phyloP scores from a whole-genome alignment of 2,113 vertebrate species.

The Prietella phreatophila region DNA sequence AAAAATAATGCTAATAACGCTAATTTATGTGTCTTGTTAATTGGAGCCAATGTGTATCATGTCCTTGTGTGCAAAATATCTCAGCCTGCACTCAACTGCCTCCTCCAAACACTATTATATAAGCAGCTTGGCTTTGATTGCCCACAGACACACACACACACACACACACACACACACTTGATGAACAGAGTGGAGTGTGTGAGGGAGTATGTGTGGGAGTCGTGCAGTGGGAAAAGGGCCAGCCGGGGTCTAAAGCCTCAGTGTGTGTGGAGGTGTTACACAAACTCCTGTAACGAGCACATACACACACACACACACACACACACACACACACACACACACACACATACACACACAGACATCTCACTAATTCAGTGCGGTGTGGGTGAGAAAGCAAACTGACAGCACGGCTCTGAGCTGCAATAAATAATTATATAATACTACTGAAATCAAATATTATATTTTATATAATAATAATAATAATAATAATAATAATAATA shows the following conservation, averaged over 20 bases:
- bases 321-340: slow-evolving; percentile 38
- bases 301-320: slow-evolving; percentile 32
- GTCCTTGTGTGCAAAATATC: slow-evolving; percentile 36
- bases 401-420: background rate
- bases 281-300: slow-evolving; percentile 47
- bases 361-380: slow-evolving; percentile 37
- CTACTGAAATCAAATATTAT: background rate
- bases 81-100: slow-evolving; percentile 45
- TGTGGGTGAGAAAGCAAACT: slow-evolving; percentile 41
- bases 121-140: slow-evolving; percentile 50
- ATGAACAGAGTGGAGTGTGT: slow-evolving; percentile 39
- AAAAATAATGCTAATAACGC: background rate
- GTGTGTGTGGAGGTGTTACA: slow-evolving; percentile 50
- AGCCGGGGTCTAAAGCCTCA: slow-evolving; percentile 49
- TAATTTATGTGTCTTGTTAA: slow-evolving; percentile 12
- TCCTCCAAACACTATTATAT: slow-evolving; percentile 57
- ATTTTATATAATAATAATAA: background rate
- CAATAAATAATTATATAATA: background rate
- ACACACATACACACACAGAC: slow-evolving; percentile 36
- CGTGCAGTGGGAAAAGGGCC: slow-evolving; percentile 50
- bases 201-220: slow-evolving; percentile 54
- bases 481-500: background rate
- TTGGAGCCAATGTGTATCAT: background rate
- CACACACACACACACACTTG: slow-evolving; percentile 14
- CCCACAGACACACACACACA: slow-evolving; percentile 39